phyloP scores from a whole-genome alignment of 2,888 invertebrate species.

The Chaetogeoica ovagalla region DNA sequence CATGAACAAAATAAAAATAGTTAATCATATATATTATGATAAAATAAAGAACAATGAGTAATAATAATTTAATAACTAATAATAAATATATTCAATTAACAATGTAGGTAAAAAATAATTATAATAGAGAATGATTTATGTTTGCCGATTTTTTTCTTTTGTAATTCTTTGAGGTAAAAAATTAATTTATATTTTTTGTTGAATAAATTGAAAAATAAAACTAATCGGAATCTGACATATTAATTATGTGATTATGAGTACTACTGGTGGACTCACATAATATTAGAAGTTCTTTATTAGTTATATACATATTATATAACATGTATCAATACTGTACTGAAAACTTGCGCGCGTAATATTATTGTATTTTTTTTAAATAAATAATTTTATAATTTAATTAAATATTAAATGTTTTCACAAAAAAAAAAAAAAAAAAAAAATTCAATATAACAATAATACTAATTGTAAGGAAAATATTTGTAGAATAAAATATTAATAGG shows the following conservation, averaged over 20 bases:
- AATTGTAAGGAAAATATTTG: neutral
- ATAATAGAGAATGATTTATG: neutral
- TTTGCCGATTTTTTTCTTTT: neutral
- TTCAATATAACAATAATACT: neutral
- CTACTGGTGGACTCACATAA: no score
- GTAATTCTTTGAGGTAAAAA: neutral
- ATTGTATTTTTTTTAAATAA: no score
- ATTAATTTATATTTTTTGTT: neutral
- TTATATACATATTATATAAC: no score
- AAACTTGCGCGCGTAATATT: no score
- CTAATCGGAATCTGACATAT: no score
- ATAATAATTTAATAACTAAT: neutral
- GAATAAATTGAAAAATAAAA: neutral
- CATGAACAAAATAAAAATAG: neutral
- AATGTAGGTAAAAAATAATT: neutral
- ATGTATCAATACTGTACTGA: no score
- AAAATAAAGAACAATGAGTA: neutral
- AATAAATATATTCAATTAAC: no score
- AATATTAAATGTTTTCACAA: neutral
- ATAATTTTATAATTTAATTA: neutral
- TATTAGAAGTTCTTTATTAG: no score
- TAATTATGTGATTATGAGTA: no score
- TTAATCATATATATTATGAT: neutral
- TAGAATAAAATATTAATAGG: slow-evolving; percentile 15
- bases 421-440: no score